phyloP scores from a whole-genome alignment of 2,797 vertebrate genomes.

The Gallinago nigripennis region DNA sequence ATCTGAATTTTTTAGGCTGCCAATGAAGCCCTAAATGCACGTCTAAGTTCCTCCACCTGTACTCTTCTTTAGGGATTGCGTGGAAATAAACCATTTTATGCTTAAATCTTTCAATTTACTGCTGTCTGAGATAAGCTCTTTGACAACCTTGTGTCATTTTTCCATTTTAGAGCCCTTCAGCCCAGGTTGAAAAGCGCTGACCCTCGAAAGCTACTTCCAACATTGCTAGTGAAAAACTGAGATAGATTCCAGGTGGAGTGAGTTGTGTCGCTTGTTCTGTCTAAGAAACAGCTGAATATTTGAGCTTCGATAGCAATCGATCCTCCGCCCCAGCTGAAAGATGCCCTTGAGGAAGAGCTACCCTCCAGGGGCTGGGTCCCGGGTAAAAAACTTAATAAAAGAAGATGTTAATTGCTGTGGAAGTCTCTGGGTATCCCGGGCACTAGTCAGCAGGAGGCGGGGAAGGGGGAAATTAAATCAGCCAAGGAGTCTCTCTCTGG shows the following conservation, averaged over 20 bases:
- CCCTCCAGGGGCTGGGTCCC: neutral
- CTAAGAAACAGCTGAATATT: neutral
- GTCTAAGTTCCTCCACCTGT: conserved; percentile 31
- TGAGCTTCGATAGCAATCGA: neutral
- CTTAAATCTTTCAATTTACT: neutral
- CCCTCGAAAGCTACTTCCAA: neutral
- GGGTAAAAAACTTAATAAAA: neutral
- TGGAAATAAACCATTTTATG: neutral
- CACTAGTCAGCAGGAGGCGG: neutral
- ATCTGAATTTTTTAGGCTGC: conserved; percentile 24
- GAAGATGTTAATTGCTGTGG: neutral
- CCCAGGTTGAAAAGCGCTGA: neutral
- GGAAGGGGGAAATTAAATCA: neutral
- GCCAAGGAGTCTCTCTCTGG: neutral
- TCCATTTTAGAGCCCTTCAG: neutral
- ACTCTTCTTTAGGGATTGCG: neutral
- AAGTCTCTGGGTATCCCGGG: neutral
- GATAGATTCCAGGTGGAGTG: neutral
- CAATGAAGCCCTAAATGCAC: conserved; percentile 59
- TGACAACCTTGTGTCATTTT: neutral
- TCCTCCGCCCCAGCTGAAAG: neutral
- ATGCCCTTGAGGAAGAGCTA: neutral
- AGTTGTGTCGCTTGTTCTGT: neutral
- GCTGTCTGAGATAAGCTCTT: neutral
- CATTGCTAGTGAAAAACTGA: neutral